Conservation (phyloP, 2,888 invertebrate species). For the Apodemia zela region DNA sequence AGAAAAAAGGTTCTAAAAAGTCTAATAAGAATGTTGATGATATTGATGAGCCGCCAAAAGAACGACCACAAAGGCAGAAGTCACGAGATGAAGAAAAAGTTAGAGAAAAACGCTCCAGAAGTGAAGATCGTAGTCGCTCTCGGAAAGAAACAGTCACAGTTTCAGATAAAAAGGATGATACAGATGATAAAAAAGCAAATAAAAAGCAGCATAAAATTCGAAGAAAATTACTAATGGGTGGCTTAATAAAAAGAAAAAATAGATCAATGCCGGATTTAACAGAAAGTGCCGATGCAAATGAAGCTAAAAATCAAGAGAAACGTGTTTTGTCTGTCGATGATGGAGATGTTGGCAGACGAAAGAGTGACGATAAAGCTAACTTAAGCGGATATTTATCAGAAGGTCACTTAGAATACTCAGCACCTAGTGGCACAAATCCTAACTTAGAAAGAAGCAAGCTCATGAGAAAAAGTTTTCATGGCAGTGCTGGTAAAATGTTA, state of each 20-base stretch:
- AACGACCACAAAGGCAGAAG: conserved; percentile 86
- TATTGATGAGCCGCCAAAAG: conserved; percentile 85
- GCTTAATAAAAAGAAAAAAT: conserved; percentile 92
- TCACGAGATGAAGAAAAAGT: conserved; percentile 85
- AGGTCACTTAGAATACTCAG: conserved; percentile 90
- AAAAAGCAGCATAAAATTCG: conserved; percentile 96
- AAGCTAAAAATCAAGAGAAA: conserved; percentile 60
- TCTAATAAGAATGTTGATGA: conserved; percentile 85
- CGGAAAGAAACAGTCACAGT: conserved; percentile 86
- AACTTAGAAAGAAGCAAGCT: conserved; percentile 92
- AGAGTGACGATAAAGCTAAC: conserved; percentile 79
- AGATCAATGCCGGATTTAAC: conserved; percentile 95
- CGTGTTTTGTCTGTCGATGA: conserved; percentile 85
- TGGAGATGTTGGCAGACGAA: conserved; percentile 85
- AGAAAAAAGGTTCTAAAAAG: conserved; percentile 88
- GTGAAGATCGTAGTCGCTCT: conserved; percentile 91
- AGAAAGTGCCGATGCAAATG: conserved; percentile 84
- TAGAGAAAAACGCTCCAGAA: conserved; percentile 89
- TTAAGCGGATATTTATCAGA: conserved; percentile 92
- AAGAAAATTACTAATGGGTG: conserved; percentile 93
- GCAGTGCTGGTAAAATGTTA: conserved; percentile 89
- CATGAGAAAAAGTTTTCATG: conserved; percentile 94
- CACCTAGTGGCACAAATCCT: conserved; percentile 85
- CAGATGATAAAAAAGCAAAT: conserved; percentile 85
- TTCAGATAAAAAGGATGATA: conserved; percentile 83